Evolutionary conservation across 2,113 vertebrate species (phyloP).

Genomic region (Plecotus auritus): DNA sequence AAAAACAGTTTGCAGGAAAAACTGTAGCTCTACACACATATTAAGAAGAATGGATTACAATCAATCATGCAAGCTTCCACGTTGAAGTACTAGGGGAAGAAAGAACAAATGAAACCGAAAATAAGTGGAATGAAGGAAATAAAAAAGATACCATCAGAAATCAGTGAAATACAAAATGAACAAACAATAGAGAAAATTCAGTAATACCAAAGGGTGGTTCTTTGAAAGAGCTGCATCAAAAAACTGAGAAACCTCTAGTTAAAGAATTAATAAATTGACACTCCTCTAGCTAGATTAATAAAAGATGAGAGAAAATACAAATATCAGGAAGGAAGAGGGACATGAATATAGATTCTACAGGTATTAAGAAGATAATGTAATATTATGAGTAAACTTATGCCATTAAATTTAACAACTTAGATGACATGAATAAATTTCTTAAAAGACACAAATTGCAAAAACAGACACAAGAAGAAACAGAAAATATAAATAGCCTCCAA

Average conservation of each 20-base stretch:
- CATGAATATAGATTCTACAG: not conserved
- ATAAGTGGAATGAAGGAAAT: not conserved
- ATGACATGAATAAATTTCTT: not conserved
- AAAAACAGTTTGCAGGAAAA: not conserved
- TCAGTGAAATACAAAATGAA: not conserved
- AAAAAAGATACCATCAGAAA: not conserved
- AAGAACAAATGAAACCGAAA: not conserved
- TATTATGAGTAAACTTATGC: not conserved
- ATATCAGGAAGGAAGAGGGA: not conserved
- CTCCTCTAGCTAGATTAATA: not conserved
- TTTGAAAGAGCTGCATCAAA: not conserved
- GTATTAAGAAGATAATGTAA: not conserved
- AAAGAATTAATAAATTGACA: not conserved
- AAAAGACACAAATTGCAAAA: not conserved
- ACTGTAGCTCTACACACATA: not conserved
- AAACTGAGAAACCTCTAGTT: not conserved
- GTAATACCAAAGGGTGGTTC: not conserved
- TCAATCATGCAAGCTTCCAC: not conserved
- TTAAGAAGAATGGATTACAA: not conserved
- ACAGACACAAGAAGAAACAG: not conserved
- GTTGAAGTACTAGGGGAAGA: not conserved
- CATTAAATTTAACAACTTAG: not conserved
- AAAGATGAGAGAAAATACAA: not conserved
- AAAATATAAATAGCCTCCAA: not conserved
- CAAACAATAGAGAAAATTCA: not conserved